phyloP scores from a whole-genome alignment of 2,113 vertebrate species.

The Mormoops blainvillei region DNA sequence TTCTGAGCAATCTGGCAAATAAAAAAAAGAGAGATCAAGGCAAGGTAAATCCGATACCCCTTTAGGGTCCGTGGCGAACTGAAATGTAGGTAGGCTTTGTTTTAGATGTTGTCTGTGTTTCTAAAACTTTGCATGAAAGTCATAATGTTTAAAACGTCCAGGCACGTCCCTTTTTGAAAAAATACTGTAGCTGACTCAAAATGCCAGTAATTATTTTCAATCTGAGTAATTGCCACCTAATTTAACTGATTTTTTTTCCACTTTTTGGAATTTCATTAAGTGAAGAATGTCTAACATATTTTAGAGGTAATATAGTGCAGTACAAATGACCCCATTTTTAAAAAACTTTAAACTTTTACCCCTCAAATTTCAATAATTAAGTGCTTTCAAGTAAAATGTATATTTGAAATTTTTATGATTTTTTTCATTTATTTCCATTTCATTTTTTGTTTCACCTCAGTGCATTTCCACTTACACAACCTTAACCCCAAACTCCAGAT shows the following conservation, averaged over 20 bases:
- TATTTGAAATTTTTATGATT: not conserved
- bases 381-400: not conserved
- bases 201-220: not conserved
- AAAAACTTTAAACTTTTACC: not conserved
- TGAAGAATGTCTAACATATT: not conserved
- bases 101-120: not conserved
- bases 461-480: not conserved
- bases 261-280: not conserved
- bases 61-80: not conserved
- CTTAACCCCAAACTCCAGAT: not conserved
- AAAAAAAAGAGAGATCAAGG: not conserved
- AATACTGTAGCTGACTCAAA: not conserved
- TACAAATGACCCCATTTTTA: not conserved
- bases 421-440: not conserved
- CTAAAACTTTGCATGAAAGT: not conserved
- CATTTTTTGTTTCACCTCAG: not conserved
- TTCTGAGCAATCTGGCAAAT: constrained; percentile 15
- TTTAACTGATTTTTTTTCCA: not conserved
- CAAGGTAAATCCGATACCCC: not conserved
- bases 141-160: not conserved
- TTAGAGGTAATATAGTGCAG: not conserved
- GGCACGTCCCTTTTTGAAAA: not conserved
- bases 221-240: not conserved
- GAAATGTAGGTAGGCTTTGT: not conserved
- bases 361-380: not conserved